These are phyloP conservation scores for Drosophila parthenogenetica DNA, from an alignment of 2,888 invertebrate species.

Conservation along the genomic window DNA sequence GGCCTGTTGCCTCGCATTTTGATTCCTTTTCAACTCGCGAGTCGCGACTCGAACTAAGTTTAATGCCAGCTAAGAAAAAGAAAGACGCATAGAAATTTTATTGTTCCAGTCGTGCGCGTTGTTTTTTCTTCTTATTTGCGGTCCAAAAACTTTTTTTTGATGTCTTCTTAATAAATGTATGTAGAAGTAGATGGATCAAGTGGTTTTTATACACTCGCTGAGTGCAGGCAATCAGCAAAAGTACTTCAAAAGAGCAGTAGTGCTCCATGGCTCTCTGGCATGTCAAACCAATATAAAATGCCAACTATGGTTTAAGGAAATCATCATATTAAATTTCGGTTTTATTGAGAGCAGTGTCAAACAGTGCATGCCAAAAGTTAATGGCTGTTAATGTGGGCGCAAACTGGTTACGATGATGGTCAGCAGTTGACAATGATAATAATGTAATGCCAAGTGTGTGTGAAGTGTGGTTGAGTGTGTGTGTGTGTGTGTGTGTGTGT, in stretches of 20 bases:
- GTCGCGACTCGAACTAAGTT: slow-evolving; percentile 22
- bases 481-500: not conserved
- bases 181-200: slow-evolving; percentile 25
- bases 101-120: slow-evolving; percentile 31
- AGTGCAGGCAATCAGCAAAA: slow-evolving; percentile 28
- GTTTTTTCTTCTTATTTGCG: slow-evolving; percentile 7
- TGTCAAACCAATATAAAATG: slow-evolving; percentile 3
- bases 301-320: slow-evolving; percentile 32
- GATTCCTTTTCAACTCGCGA: slow-evolving; percentile 34
- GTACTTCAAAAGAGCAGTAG: slow-evolving; percentile 9
- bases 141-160: slow-evolving; percentile 26
- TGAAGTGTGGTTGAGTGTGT: not conserved
- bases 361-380: slow-evolving; percentile 22
- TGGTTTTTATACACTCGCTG: slow-evolving; percentile 20
- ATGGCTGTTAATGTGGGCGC: slow-evolving; percentile 20
- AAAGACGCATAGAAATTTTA: slow-evolving; percentile 33
- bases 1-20: slow-evolving; percentile 37
- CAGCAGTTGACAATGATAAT: slow-evolving; percentile 26
- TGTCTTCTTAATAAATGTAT: slow-evolving; percentile 38
- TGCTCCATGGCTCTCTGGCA: not conserved
- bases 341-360: slow-evolving; percentile 1
- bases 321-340: slow-evolving; percentile 15
- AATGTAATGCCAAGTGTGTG: slow-evolving; percentile 17
- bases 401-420: slow-evolving; percentile 26
- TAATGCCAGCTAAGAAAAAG: slow-evolving; percentile 11